A percentile compares a stretch with the other conserved stretches of the same genome.
phyloP scores from a whole-genome alignment of 2,113 vertebrate genomes.

The Orycteropus afer region DNA sequence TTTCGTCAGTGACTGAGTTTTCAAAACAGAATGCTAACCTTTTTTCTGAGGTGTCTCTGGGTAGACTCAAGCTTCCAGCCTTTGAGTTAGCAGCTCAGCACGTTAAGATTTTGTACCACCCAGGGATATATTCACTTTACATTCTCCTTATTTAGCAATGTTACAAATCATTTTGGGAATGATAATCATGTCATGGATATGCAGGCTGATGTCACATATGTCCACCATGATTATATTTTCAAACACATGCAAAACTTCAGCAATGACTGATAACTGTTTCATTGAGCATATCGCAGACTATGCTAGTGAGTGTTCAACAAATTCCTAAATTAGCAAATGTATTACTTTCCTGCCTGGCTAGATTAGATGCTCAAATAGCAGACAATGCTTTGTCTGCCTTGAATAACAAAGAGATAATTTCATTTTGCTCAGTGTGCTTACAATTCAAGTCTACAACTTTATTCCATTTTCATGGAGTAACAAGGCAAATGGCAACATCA shows the following conservation, averaged over 20 bases:
- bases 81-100: not conserved
- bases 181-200: not conserved
- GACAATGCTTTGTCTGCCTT: slow-evolving; percentile 65
- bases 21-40: not conserved
- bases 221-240: not conserved
- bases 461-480: slow-evolving; percentile 52
- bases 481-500: slow-evolving; percentile 16
- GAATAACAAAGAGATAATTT: slow-evolving; percentile 76
- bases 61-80: not conserved
- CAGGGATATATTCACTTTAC: not conserved
- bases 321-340: slow-evolving; percentile 66
- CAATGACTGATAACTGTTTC: slow-evolving; percentile 54
- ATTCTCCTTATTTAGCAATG: not conserved
- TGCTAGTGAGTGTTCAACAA: slow-evolving; percentile 54
- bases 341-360: slow-evolving; percentile 69
- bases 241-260: slow-evolving; percentile 26
- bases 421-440: slow-evolving; percentile 30
- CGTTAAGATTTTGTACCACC: not conserved
- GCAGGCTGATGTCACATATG: not conserved
- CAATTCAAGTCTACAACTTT: slow-evolving; percentile 62
- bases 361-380: slow-evolving; percentile 71
- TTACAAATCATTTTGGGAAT: not conserved
- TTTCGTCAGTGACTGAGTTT: not conserved
- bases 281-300: slow-evolving; percentile 10
- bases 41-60: not conserved